phyloP scores from a whole-genome alignment of 1,140 invertebrate genomes.

The Adoxophyes honmai region DNA sequence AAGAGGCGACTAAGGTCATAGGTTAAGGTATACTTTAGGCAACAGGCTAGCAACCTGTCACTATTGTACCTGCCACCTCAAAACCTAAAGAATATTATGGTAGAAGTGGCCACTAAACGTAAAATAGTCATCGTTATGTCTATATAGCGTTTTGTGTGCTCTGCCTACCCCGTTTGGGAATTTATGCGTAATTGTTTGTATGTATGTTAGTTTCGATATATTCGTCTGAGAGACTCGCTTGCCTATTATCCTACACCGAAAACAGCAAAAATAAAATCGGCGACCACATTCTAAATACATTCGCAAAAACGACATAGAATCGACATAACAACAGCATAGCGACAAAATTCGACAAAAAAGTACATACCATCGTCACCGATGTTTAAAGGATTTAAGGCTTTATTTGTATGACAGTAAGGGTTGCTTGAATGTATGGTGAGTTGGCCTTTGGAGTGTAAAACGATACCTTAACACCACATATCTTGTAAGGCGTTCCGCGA shows the following conservation, averaged over 20 bases:
- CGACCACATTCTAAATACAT: not conserved
- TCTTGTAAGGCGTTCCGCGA: conserved; percentile 3
- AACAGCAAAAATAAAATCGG: not conserved
- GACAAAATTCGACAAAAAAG: conserved; percentile 6
- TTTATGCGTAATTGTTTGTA: not conserved
- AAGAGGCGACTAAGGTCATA: too few relatives aligned
- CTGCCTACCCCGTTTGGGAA: too few relatives aligned
- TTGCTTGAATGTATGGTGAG: not conserved
- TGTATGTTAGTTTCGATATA: not conserved
- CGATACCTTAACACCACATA: conserved; percentile 6
- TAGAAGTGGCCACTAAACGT: too few relatives aligned
- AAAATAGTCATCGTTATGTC: too few relatives aligned
- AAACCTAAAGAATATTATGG: too few relatives aligned
- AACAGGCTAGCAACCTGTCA: too few relatives aligned
- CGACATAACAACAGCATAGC: not conserved
- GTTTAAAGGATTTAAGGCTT: not conserved
- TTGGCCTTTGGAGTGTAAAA: not conserved
- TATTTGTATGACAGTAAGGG: not conserved
- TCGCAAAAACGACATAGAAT: not conserved
- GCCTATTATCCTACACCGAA: not conserved
- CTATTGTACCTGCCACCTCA: too few relatives aligned
- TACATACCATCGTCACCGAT: not conserved
- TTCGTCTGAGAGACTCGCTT: not conserved
- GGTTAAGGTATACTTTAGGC: too few relatives aligned
- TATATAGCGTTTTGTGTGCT: too few relatives aligned